Evolutionary conservation across 37 sponge, comb jelly and placozoan species (phyloP).

Genomic region (Spongia lamella): DNA sequence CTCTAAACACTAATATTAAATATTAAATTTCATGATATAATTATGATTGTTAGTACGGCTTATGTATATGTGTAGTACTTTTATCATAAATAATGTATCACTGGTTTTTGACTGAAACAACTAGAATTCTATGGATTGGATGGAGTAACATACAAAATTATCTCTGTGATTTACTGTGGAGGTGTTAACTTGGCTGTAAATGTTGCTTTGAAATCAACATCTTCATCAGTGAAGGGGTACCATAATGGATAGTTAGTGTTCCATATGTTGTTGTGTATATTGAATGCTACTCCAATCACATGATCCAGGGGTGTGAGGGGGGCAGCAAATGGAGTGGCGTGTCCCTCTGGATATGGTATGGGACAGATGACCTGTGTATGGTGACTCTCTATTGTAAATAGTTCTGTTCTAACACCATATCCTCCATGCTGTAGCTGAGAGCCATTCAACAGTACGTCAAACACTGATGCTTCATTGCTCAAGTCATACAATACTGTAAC

Average conservation of each 20-base stretch:
- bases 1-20: too few species aligned
- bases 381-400: neutral
- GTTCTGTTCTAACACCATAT: neutral
- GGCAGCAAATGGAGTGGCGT: conserved; percentile 34
- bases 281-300: conserved; percentile 55
- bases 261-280: conserved; percentile 77
- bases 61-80: too few species aligned
- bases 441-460: conserved; percentile 42
- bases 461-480: conserved; percentile 6
- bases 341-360: conserved; percentile 23
- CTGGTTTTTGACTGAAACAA: too few species aligned
- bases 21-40: too few species aligned
- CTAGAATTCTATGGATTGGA: too few species aligned
- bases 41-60: too few species aligned
- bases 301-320: conserved; percentile 7
- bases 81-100: too few species aligned
- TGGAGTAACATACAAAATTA: too few species aligned
- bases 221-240: conserved; percentile 56
- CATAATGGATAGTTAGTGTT: conserved; percentile 74
- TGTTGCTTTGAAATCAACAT: conserved; percentile 53
- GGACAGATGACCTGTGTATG: neutral
- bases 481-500: neutral
- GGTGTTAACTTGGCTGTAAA: conserved; percentile 5
- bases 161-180: neutral
- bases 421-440: conserved; percentile 59